These are phyloP conservation scores for Eulemur macaco DNA, from an alignment of 2,113 vertebrate genomes.

Conservation along the genomic window DNA sequence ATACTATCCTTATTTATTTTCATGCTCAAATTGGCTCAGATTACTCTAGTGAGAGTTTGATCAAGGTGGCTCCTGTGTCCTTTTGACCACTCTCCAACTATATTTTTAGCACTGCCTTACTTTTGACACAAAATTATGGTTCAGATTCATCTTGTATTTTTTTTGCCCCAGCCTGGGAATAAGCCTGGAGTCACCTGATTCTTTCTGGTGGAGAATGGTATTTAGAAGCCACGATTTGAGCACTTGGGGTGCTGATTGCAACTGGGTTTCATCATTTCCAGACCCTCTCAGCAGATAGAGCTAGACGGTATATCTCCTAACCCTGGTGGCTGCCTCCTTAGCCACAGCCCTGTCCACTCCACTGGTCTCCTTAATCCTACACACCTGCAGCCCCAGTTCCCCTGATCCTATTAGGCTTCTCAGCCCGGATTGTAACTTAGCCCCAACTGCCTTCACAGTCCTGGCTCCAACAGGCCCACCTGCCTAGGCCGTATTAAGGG, in stretches of 20 bases:
- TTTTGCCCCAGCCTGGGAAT: not conserved
- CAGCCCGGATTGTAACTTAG: not conserved
- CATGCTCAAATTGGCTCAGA: not conserved
- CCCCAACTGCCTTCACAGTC: not conserved
- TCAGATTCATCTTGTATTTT: not conserved
- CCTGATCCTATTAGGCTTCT: not conserved
- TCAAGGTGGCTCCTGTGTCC: not conserved
- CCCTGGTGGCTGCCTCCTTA: not conserved
- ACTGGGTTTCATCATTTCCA: not conserved
- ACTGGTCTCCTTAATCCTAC: not conserved
- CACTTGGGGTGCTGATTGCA: not conserved
- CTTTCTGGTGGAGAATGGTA: not conserved
- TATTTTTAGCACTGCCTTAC: not conserved
- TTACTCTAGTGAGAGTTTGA: not conserved
- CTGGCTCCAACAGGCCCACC: not conserved
- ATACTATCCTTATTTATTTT: not conserved
- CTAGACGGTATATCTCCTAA: not conserved
- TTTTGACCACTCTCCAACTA: not conserved
- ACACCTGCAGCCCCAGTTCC: not conserved
- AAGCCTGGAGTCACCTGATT: not conserved
- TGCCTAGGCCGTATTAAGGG: not conserved
- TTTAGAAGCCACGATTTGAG: constrained; percentile 3
- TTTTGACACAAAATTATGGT: not conserved
- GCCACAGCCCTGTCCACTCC: not conserved
- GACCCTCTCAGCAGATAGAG: not conserved